Percentiles rank a stretch among this genome's conserved stretches.
Conservation (phyloP, 2,888 invertebrate genomes). For the Nematopogon swammerdamellus region DNA sequence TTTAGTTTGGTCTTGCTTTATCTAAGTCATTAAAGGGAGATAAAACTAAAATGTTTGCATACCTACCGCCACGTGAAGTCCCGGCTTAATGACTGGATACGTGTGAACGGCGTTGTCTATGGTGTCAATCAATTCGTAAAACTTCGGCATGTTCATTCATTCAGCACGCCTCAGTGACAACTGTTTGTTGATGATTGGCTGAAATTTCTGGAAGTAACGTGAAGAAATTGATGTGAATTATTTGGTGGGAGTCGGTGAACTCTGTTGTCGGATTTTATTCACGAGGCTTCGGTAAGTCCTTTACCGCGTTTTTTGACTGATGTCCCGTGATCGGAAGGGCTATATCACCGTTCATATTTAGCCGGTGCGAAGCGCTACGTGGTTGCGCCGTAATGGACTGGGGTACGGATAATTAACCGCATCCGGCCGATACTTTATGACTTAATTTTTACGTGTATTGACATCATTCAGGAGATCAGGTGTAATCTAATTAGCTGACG, state of each 20-base stretch:
- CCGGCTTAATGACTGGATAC: slow-evolving; percentile 2
- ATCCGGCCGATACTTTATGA: background rate
- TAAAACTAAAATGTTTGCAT: too few species aligned
- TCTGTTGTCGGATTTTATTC: slow-evolving; percentile 1
- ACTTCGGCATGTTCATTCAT: too few species aligned
- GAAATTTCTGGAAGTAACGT: slow-evolving; percentile 15
- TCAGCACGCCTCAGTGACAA: slow-evolving; percentile 26
- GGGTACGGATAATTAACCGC: background rate
- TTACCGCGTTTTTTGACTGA: too few species aligned
- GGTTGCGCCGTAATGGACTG: too few species aligned
- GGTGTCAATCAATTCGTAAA: too few species aligned
- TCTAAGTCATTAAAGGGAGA: too few species aligned
- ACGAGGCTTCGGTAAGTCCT: slow-evolving; percentile 7
- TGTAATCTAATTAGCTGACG: slow-evolving; percentile 6
- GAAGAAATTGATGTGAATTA: too few species aligned
- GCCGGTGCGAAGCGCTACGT: slow-evolving; percentile 2
- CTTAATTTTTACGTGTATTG: slow-evolving; percentile 12
- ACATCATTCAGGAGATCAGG: slow-evolving; percentile 4
- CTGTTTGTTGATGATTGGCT: slow-evolving; percentile 52
- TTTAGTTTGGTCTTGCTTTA: too few species aligned
- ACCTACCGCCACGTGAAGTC: too few species aligned
- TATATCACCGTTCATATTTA: too few species aligned
- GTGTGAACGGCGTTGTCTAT: too few species aligned
- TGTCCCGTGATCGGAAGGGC: too few species aligned
- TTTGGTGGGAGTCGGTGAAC: slow-evolving; percentile 4